Evolutionary conservation across 2,113 vertebrate species (phyloP), one percentile per base, ranked within the genome.

Genomic region (Galemys pyrenaicus): DNA sequence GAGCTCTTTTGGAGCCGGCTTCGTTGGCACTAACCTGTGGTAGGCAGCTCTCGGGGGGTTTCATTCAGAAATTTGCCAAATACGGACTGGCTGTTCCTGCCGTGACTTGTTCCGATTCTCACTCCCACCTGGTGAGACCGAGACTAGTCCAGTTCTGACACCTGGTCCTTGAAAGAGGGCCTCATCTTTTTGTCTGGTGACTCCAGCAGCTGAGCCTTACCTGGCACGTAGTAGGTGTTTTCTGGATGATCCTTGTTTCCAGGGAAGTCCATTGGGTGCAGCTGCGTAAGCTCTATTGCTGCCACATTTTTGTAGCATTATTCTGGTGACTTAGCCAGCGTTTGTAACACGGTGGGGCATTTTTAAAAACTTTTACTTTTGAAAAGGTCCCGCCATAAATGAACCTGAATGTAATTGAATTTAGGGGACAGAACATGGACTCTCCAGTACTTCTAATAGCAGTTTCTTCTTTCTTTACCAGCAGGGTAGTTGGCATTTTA

Each of bases 381-480:
- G 58, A 75, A 62, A 83, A 56, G 24, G 16, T 51, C 22, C 1
- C 15, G 17, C 73, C 68, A 41, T 3, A 26, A 80, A 24, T 30
- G 28, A 95, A 71, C 87, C 46, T 49, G 41, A 87, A 20, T 54
- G 41, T 87, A 41, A 51, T n/a, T 88, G 15, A 82, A 94, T 49
- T 82, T 64, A 87, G 82, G 44, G 85, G 78, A 86, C 88, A 92
- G 56, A 87, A 81, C 83, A 46, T 41, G 71, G 35, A 81, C 13
- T 54, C 54, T 60, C 51, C 1, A 39, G 0, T 65, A 68, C 37
- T 68, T 87, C 70, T 84, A 79, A 92, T 85, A 41, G 58, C 91
- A 77, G 67, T 89, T 67, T 74, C 73, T 30, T 92, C 39, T 87
- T 80, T 94, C 37, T 70, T 49, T 9, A 22, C 54, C 51, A 91